Evolutionary conservation across 2,797 vertebrate species (phyloP).

Genomic region (Pantherophis alleghaniensis): DNA sequence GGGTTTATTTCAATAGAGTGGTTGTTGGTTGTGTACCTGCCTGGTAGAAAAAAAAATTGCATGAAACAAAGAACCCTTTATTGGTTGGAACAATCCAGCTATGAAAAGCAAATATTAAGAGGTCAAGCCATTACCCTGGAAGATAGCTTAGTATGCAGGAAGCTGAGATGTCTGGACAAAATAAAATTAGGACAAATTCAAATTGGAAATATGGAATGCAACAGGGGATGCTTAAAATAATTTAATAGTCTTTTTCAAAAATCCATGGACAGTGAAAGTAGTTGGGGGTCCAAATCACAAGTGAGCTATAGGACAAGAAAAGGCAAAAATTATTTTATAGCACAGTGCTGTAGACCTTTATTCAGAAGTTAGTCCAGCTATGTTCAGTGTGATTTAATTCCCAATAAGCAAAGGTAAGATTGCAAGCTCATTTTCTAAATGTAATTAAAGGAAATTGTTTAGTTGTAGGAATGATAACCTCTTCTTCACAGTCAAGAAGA

Average conservation of each 20-base stretch:
- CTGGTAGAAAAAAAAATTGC: neutral
- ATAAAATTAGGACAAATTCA: neutral
- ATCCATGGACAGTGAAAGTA: neutral
- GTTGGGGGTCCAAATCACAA: neutral
- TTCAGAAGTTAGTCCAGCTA: neutral
- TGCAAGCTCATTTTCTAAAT: neutral
- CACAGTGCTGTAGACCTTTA: neutral
- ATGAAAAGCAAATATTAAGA: neutral
- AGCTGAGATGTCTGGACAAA: neutral
- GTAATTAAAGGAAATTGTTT: neutral
- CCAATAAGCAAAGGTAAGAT: neutral
- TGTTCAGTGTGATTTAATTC: neutral
- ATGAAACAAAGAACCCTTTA: neutral
- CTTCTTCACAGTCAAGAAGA: neutral
- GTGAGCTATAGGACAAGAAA: neutral
- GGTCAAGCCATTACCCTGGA: neutral
- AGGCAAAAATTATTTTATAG: neutral
- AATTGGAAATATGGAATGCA: neutral
- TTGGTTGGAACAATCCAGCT: neutral
- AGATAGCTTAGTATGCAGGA: neutral
- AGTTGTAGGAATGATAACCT: neutral
- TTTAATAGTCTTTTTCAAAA: neutral
- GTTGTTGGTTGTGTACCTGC: constrained; percentile 12
- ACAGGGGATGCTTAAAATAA: neutral
- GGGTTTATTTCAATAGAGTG: neutral